These are phyloP conservation scores for Callionymus lyra DNA, from an alignment of 2,113 vertebrate species.

Conservation along the genomic window DNA sequence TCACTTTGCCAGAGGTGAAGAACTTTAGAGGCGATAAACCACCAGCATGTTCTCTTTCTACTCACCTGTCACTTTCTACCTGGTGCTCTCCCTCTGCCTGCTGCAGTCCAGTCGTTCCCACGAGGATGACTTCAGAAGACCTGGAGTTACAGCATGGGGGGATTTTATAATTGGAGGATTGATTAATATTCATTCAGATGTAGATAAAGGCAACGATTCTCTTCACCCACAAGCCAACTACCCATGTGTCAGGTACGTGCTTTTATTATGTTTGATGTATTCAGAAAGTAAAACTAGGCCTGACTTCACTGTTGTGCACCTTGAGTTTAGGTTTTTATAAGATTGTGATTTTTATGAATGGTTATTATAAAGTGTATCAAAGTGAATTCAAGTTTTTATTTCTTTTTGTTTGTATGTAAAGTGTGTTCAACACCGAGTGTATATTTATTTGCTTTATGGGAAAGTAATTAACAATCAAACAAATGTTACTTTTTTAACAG, in stretches of 20 bases:
- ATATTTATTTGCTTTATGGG: no score
- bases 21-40: background rate
- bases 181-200: conserved; percentile 41
- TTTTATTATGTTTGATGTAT: no score
- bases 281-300: no score
- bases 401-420: no score
- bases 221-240: conserved; percentile 55
- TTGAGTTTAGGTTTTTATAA: no score
- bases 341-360: no score
- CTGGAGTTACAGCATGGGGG: conserved; percentile 25
- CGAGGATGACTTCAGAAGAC: rapidly evolving
- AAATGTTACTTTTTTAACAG: no score
- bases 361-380: no score
- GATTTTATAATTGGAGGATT: conserved; percentile 56
- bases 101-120: background rate
- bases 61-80: conserved; percentile 1
- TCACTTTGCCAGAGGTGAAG: conserved; percentile 20
- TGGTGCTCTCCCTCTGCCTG: conserved; percentile 4
- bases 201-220: conserved; percentile 13
- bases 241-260: conserved; percentile 71
- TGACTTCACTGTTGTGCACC: no score
- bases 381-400: no score
- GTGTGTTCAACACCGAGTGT: no score
- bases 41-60: conserved; percentile 10
- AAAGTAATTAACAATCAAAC: no score